phyloP scores from a whole-genome alignment of 1,140 invertebrate genomes.

The Hylyphantes graminicola region DNA sequence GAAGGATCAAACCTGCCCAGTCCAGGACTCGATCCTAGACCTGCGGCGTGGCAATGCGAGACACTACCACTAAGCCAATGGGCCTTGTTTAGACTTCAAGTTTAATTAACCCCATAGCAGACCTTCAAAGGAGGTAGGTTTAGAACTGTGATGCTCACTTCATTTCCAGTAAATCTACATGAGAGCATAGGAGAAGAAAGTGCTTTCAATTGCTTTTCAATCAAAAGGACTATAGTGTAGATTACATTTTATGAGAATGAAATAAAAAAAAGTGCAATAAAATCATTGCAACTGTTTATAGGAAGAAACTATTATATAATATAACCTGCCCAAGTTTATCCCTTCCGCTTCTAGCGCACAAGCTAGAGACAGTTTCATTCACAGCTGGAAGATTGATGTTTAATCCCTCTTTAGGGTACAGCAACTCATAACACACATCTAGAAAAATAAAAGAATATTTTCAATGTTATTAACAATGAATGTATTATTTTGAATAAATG shows the following conservation, averaged over 20 bases:
- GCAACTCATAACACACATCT: no score
- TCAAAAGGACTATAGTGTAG: neutral
- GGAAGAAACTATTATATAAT: neutral
- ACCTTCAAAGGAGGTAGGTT: no score
- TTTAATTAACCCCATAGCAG: no score
- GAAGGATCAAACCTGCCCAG: no score
- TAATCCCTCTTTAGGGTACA: no score
- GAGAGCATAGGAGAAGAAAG: neutral
- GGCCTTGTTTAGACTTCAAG: no score
- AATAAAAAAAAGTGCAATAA: neutral
- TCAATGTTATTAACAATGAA: no score
- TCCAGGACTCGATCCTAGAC: no score
- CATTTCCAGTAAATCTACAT: neutral
- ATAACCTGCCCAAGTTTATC: conserved; percentile 5
- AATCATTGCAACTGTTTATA: neutral
- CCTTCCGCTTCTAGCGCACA: neutral
- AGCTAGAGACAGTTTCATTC: neutral
- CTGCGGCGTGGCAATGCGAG: no score
- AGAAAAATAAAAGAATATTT: no score
- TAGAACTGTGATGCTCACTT: neutral
- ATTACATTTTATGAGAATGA: neutral
- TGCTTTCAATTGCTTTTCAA: neutral
- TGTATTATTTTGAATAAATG: no score
- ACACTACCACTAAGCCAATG: no score
- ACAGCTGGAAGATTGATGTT: conserved; percentile 9